Base-by-base conservation (phyloP, 2,113 vertebrate species). In the Saguinus imperator region DNA sequence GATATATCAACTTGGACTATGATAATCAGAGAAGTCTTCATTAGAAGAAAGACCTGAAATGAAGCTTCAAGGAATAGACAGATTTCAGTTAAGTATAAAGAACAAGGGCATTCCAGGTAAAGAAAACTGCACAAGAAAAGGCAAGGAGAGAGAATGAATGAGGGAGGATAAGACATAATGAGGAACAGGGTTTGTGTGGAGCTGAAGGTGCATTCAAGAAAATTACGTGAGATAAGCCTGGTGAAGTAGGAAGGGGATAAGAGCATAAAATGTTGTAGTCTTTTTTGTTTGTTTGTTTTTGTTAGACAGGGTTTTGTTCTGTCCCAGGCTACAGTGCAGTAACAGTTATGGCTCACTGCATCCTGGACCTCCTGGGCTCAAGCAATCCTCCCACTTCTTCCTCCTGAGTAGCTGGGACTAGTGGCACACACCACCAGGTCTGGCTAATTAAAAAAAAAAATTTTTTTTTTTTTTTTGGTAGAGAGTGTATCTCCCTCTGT, bases 121-220 rank as follows among this genome's bases (percentile, higher is more conserved):
- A 83, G 52, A 72, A 61, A 32, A 37, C 43, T 55, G 16, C 66
- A 48, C 16, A 64, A 64, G 61, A 58, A 80, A 90, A 75, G 32
- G 20, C 75, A 64, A 48, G 35, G 87, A 8, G 55, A 73, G 52
- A 85, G 8, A 90, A n/a, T 35, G 35, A 89, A 70, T 55, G 55
- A 70, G 48, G 45, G 25, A 35, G 29, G 58, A 40, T 37, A 10
- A 18, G 35, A 43, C 50, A 85, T 43, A n/a, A 29, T 8, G 35
- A 81, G 32, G 58, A 94, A 25, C 43, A 32, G 27, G 13, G 32
- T 48, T n/a, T 84, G 70, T 48, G 17, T 58, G 32, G 40, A 82
- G 27, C 32, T 92, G 72, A 85, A 93, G 40, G 45, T 87, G 40
- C 45, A n/a, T 79, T 87, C 66, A 72, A 97, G 87, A 55, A 93